Evolutionary conservation across 2,797 vertebrate species (phyloP).

Genomic region (Falco concolor): DNA sequence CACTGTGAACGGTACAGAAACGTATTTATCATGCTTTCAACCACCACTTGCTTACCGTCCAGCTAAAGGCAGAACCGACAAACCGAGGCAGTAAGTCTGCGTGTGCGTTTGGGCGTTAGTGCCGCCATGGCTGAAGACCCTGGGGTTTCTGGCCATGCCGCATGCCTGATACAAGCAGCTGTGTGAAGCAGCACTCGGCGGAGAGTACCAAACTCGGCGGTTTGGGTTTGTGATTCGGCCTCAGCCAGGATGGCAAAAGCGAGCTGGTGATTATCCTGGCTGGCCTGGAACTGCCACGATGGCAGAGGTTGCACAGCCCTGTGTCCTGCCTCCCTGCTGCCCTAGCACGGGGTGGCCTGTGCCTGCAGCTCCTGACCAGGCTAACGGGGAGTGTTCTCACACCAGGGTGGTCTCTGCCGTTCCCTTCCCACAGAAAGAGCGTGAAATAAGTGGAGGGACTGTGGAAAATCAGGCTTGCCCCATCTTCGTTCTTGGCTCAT

Average conservation of each 20-base stretch:
- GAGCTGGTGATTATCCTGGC: not conserved
- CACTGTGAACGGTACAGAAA: not conserved
- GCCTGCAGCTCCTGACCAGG: not conserved
- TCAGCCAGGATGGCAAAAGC: not conserved
- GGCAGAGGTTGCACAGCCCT: rapidly evolving
- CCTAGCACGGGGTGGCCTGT: rapidly evolving
- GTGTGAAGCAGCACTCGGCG: not conserved
- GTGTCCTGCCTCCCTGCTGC: not conserved
- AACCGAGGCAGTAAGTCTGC: not conserved
- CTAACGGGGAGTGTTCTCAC: rapidly evolving
- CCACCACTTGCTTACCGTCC: not conserved
- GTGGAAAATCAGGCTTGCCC: not conserved
- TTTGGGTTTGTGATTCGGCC: not conserved
- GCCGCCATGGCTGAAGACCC: not conserved
- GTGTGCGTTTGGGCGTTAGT: not conserved
- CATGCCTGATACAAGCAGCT: not conserved
- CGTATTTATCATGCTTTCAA: not conserved
- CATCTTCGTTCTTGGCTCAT: not conserved
- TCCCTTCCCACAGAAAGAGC: not conserved
- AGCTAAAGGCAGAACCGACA: not conserved
- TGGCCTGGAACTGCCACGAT: not conserved
- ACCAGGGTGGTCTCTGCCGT: not conserved
- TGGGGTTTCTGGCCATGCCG: not conserved
- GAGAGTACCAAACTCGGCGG: not conserved
- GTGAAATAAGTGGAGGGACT: rapidly evolving